Evolutionary conservation across 2,797 vertebrate species (phyloP).

Genomic region (Tamandua tetradactyla): DNA sequence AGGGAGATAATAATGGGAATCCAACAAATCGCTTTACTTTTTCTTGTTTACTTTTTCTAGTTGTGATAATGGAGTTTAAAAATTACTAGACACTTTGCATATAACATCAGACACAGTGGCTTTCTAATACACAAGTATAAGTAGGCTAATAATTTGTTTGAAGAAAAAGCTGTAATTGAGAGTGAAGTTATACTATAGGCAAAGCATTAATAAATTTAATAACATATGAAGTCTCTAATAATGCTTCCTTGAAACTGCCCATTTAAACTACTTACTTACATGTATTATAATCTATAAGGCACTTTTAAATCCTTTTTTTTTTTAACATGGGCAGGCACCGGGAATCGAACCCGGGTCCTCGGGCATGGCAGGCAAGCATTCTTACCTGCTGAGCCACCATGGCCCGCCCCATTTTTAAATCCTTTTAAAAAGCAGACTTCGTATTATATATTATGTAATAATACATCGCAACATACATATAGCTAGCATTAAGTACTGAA

Average conservation of each 20-base stretch:
- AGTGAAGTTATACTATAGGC: conserved; percentile 15
- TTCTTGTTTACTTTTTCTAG: conserved; percentile 43
- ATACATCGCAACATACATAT: not conserved
- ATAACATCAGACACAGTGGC: conserved; percentile 33
- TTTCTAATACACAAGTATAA: conserved; percentile 61
- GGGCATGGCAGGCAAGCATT: no score
- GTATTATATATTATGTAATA: not conserved
- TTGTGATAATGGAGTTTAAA: conserved; percentile 55
- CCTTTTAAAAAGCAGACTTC: not conserved
- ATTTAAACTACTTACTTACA: conserved; percentile 31
- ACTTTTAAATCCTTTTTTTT: conserved; percentile 45
- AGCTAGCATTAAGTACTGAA: not conserved
- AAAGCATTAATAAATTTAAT: conserved; percentile 55
- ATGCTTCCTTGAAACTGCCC: not conserved
- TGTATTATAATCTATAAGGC: conserved; percentile 10
- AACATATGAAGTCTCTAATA: conserved; percentile 23
- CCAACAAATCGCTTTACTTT: conserved; percentile 48
- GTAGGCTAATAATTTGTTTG: conserved; percentile 53
- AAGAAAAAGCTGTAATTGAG: conserved; percentile 46
- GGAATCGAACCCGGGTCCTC: no score
- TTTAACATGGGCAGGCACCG: no score
- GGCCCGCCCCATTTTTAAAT: no score
- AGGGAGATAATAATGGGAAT: conserved; percentile 27
- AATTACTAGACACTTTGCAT: conserved; percentile 46
- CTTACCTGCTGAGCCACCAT: no score